Percentiles rank a stretch among this genome's conserved stretches.
Evolutionary conservation across 2,797 vertebrate species (phyloP).

Genomic region (Eulemur coronatus): DNA sequence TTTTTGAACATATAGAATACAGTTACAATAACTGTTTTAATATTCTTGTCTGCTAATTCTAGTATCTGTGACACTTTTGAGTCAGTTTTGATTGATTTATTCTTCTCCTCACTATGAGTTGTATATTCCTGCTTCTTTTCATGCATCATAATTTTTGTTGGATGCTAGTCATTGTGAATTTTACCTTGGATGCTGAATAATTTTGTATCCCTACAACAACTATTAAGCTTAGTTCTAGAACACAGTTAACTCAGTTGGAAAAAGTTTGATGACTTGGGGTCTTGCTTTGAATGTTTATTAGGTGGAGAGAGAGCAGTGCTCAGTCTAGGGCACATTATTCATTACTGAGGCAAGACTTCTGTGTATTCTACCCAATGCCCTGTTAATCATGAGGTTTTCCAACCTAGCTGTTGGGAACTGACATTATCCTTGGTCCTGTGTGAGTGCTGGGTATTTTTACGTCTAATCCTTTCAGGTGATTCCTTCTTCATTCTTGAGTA

Average conservation of each 20-base stretch:
- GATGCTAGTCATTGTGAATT: neutral
- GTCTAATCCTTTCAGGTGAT: neutral
- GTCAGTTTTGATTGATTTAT: neutral
- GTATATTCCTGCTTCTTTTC: neutral
- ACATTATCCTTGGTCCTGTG: neutral
- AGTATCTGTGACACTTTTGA: neutral
- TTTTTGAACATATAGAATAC: neutral
- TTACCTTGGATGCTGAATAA: neutral
- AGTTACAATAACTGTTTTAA: neutral
- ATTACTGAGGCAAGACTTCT: neutral
- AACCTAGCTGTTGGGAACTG: neutral
- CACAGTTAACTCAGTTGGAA: neutral
- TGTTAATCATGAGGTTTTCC: neutral
- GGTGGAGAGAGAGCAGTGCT: neutral
- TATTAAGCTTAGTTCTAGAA: neutral
- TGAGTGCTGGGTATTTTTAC: neutral
- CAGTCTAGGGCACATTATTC: neutral
- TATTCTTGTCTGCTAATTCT: neutral
- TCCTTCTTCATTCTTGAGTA: neutral
- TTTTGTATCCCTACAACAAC: neutral
- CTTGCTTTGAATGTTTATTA: conserved; percentile 10
- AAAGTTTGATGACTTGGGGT: neutral
- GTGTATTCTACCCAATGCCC: neutral
- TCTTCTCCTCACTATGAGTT: neutral
- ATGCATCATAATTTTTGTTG: neutral